Percentiles rank a stretch among this genome's conserved stretches.
Conservation (phyloP, 2,888 invertebrate species). For the Cheilosia impressa region DNA sequence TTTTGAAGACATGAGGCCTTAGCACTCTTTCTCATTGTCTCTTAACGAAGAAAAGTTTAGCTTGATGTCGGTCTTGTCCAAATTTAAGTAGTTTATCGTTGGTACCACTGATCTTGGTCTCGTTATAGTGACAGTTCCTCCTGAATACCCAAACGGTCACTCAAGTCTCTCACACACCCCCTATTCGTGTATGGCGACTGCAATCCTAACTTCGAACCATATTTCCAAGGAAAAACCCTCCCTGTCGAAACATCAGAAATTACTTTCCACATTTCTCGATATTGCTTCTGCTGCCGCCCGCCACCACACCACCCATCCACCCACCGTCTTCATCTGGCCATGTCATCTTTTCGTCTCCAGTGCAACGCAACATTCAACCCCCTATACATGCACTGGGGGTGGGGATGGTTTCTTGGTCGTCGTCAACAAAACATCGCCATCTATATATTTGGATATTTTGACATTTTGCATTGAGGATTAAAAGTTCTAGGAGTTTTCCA, state of each 20-base stretch:
- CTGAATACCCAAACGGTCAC: no score
- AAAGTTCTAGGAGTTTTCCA: slow-evolving; percentile 75
- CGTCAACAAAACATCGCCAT: slow-evolving; percentile 47
- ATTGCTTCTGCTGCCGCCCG: slow-evolving; percentile 19
- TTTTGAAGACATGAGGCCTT: no score
- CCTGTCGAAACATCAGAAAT: slow-evolving; percentile 49
- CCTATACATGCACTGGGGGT: neutral
- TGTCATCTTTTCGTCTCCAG: slow-evolving; percentile 69
- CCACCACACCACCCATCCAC: neutral
- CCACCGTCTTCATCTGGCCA: slow-evolving; percentile 60
- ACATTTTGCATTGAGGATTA: slow-evolving; percentile 76
- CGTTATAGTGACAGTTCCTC: neutral
- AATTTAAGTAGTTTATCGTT: no score
- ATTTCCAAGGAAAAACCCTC: neutral
- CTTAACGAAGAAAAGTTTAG: no score
- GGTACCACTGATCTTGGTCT: no score
- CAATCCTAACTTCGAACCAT: no score
- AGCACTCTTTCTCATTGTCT: no score
- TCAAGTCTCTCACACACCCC: no score
- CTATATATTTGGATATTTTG: slow-evolving; percentile 65
- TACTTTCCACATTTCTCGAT: slow-evolving; percentile 40
- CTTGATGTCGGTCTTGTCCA: no score
- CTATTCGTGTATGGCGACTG: no score
- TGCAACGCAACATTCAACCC: slow-evolving; percentile 25
- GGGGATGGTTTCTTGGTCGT: slow-evolving; percentile 8